Evolutionary conservation across 2,797 vertebrate genomes (phyloP).

Genomic region (Sebastes cheni): DNA sequence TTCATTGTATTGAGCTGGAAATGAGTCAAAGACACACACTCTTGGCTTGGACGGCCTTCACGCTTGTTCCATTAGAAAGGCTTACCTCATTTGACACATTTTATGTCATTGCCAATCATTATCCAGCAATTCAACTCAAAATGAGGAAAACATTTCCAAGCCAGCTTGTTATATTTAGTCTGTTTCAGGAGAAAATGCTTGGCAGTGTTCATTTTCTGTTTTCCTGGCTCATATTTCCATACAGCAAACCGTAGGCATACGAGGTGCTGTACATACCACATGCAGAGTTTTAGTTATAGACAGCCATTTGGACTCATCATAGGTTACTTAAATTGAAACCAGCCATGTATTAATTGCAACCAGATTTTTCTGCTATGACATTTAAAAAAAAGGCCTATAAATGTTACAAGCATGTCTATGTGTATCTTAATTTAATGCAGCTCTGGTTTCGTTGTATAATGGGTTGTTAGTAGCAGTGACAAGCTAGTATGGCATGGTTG

Average conservation of each 20-base stretch:
- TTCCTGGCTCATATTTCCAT: not conserved
- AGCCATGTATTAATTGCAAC: not conserved
- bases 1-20: not conserved
- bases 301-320: not conserved
- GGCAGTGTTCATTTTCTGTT: not conserved
- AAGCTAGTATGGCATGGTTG: no score
- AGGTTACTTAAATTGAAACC: not conserved
- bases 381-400: not conserved
- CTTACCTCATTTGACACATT: constrained; percentile 10
- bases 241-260: not conserved
- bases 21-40: not conserved
- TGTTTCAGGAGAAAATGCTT: not conserved
- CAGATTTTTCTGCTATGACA: not conserved
- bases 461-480: not conserved
- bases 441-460: not conserved
- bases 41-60: not conserved
- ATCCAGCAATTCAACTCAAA: not conserved
- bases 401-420: not conserved
- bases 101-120: not conserved
- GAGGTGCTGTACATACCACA: not conserved
- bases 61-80: not conserved
- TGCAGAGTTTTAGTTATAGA: not conserved
- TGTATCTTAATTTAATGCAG: not conserved
- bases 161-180: not conserved
- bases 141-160: not conserved